Evolutionary conservation across 2,113 vertebrate genomes (phyloP).

Genomic region (Thryonomys swinderianus): DNA sequence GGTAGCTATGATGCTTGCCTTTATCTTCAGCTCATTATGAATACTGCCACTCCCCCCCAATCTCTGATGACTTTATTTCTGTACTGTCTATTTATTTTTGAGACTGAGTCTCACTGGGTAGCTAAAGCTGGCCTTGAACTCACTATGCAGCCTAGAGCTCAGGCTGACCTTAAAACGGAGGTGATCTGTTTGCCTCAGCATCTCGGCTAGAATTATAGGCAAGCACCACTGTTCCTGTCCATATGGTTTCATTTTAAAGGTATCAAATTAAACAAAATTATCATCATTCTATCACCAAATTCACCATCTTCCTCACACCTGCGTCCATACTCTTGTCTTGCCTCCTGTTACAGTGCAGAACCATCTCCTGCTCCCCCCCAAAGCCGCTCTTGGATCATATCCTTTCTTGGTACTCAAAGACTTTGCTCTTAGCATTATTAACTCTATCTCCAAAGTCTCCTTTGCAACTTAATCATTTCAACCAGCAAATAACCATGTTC

Average conservation of each 20-base stretch:
- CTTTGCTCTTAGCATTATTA: not conserved
- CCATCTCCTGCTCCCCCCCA: not conserved
- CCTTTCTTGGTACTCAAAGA: not conserved
- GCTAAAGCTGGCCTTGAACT: not conserved
- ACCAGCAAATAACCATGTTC: not conserved
- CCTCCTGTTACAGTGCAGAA: not conserved
- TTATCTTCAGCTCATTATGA: not conserved
- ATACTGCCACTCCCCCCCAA: not conserved
- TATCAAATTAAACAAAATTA: not conserved
- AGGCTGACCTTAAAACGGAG: not conserved
- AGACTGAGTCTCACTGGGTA: not conserved
- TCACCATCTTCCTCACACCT: not conserved
- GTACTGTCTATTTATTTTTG: not conserved
- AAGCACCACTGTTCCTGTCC: not conserved
- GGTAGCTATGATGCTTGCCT: not conserved
- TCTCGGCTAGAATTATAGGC: not conserved
- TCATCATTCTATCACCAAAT: not conserved
- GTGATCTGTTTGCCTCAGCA: not conserved
- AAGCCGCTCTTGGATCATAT: not conserved
- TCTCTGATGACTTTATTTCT: not conserved
- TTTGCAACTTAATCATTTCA: slow-evolving; percentile 1
- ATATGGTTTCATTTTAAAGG: not conserved
- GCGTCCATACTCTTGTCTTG: not conserved
- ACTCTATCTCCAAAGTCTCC: slow-evolving; percentile 36
- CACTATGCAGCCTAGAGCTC: not conserved